Evolutionary conservation across 2,888 invertebrate genomes (phyloP), one percentile per base, ranked within the genome.

Genomic region (Kuschelorhynchus macadamiae): DNA sequence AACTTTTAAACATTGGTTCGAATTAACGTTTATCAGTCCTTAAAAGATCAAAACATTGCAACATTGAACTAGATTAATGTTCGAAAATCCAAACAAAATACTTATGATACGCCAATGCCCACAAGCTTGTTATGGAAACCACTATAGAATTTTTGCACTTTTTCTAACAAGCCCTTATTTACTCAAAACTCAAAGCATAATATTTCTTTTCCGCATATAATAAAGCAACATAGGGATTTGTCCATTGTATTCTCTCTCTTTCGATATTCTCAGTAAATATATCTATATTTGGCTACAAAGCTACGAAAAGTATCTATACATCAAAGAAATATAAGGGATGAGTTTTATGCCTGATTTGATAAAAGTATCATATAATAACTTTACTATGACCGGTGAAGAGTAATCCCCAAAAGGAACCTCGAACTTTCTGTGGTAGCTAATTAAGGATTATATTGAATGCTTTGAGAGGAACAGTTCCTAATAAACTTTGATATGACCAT

Each of bases 101-200:
- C 11, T 44, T 49, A 30, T 49, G 8, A 39, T 39, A 59, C 59
- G 49, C 59, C 59, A 59, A 33, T 59, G 59, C n/a, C n/a, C n/a
- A 25, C 7, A 25, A 5, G 7, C 60, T 49, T 60, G 50, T 50
- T 60, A 50, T 30, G 17, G 42, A 60, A 60, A 50, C 25, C 60
- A 17, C 11, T 36, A 11, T 36, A 36, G 7, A 36, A n/a, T 44
- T 49, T 63, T 55, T 65, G 50, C 49, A 65, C 44, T 42, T 47
- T 53, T n/a, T 36, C 39, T 67, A 67, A 67, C 67, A 61, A 62
- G 67, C 67, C 56, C 62, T 67, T 67, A 67, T 67, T 67, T 67
- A 57, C 56, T 42, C 56, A 61, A 62, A 67, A 33, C 67, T 44
- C 62, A 50, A 52, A 56, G 62, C 49, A 57, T 62, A 62, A 62